Evolutionary conservation across 2,888 invertebrate genomes (phyloP).

Genomic region (Lasiommata megera): DNA sequence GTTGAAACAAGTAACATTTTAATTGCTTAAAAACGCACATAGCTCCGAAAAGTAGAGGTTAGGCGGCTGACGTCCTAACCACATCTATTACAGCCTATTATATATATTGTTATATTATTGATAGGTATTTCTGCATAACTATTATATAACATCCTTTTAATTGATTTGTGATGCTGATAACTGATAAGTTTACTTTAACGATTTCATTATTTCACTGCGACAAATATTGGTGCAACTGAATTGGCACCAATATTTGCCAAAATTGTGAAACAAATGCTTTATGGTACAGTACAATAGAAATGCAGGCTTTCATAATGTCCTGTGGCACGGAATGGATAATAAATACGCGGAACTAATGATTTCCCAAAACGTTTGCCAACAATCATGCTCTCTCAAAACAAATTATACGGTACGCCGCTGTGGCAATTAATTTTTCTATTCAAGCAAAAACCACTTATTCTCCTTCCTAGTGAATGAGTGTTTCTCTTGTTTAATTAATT

Average conservation of each 20-base stretch:
- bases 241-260: background rate
- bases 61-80: no score
- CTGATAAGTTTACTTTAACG: no score
- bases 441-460: constrained; percentile 1
- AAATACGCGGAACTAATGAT: background rate
- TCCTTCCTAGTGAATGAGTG: background rate
- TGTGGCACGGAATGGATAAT: background rate
- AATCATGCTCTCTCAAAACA: constrained; percentile 5
- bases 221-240: no score
- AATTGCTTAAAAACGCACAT: no score
- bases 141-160: no score
- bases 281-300: background rate
- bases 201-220: no score
- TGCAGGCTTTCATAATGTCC: background rate
- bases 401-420: constrained; percentile 16
- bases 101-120: no score
- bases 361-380: constrained; percentile 1
- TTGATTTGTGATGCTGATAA: no score
- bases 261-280: background rate
- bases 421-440: constrained; percentile 26
- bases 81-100: no score
- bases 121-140: no score
- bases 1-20: no score
- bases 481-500: background rate
- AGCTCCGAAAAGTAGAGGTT: no score